Evolutionary conservation across 2,888 invertebrate genomes (phyloP).

Genomic region (Andrena marginata): DNA sequence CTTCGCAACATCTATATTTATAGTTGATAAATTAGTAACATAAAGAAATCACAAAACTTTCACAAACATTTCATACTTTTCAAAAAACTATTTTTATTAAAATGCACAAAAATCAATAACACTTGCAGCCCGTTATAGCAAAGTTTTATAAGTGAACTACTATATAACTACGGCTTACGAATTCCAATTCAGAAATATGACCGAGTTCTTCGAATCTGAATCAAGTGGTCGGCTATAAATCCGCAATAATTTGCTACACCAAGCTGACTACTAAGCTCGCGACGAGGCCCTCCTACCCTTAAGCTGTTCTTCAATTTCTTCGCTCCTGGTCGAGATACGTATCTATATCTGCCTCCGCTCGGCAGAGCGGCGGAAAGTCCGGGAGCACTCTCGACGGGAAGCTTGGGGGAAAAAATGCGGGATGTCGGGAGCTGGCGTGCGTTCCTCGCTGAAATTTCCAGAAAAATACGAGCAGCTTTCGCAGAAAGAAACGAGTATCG

Average conservation of each 20-base stretch:
- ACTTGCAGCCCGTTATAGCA: background rate
- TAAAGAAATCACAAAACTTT: too few species aligned
- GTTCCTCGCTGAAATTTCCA: constrained; percentile 70
- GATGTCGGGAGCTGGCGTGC: constrained; percentile 64
- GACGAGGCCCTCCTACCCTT: constrained; percentile 74
- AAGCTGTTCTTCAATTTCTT: constrained; percentile 78
- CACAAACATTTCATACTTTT: too few species aligned
- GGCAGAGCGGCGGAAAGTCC: constrained; percentile 32
- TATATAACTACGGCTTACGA: constrained; percentile 52
- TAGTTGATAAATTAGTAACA: too few species aligned
- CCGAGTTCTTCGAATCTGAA: constrained; percentile 65
- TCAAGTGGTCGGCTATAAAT: constrained; percentile 81
- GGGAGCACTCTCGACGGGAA: constrained; percentile 39
- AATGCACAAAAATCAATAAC: too few species aligned
- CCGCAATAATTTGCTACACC: constrained; percentile 83
- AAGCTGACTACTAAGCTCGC: constrained; percentile 73
- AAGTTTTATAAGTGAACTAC: constrained; percentile 22
- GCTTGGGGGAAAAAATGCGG: constrained; percentile 43
- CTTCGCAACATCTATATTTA: too few species aligned
- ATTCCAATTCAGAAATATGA: constrained; percentile 65
- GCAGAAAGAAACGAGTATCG: constrained; percentile 65
- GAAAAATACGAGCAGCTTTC: constrained; percentile 74
- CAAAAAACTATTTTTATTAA: too few species aligned
- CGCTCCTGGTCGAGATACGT: constrained; percentile 63
- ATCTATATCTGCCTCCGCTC: constrained; percentile 61